phyloP scores from a whole-genome alignment of 2,888 invertebrate species.

The Apodemia hepburni region DNA sequence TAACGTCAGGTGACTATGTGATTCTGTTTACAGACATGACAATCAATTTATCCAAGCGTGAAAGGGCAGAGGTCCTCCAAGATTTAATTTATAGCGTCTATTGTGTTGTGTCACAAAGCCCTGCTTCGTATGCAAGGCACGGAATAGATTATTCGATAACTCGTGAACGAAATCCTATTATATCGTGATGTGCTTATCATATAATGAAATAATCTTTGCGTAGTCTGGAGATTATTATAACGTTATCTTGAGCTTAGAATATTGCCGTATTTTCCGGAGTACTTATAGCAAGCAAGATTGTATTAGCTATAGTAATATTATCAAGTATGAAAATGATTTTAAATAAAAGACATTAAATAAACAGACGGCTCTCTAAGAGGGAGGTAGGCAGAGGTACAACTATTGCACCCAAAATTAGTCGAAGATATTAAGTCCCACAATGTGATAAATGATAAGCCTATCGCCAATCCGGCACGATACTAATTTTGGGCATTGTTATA shows the following conservation, averaged over 20 bases:
- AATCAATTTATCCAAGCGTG: conserved; percentile 11
- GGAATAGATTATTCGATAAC: conserved; percentile 13
- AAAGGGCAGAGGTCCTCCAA: conserved; percentile 19
- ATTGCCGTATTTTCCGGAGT: not conserved
- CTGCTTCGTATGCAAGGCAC: conserved; percentile 10
- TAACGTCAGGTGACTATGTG: conserved; percentile 6
- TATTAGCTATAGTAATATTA: too few relatives aligned
- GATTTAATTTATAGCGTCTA: conserved; percentile 26
- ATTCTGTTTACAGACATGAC: conserved; percentile 12
- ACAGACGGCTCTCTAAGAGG: too few relatives aligned
- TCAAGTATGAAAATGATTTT: too few relatives aligned
- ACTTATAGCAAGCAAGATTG: not conserved
- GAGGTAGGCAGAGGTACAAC: too few relatives aligned
- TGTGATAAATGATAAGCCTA: too few relatives aligned
- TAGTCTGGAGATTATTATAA: conserved; percentile 6
- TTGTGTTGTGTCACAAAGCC: conserved; percentile 23
- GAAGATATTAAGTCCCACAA: too few relatives aligned
- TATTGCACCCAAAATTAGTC: too few relatives aligned
- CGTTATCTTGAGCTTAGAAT: not conserved
- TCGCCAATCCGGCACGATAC: too few relatives aligned
- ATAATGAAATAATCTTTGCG: conserved; percentile 13
- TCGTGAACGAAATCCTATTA: conserved; percentile 13
- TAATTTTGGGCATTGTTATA: too few relatives aligned
- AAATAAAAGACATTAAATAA: too few relatives aligned
- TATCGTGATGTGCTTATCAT: conserved; percentile 13